Evolutionary conservation across 2,113 vertebrate species (phyloP).

Genomic region (crab-eating macaque (Macaca fascicularis)): DNA sequence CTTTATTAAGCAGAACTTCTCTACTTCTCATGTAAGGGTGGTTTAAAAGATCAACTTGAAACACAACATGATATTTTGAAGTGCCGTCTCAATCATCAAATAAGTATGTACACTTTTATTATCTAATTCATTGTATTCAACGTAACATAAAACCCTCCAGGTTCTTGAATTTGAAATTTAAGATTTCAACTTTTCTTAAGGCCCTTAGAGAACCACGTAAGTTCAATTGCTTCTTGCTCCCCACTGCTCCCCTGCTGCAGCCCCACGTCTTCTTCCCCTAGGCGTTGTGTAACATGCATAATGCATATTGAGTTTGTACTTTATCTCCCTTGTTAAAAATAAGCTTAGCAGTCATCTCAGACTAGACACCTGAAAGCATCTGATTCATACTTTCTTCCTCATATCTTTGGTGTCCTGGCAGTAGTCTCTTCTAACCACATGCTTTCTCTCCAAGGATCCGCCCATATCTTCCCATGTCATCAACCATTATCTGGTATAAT

Average conservation of each 20-base stretch:
- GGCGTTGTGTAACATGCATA: not conserved
- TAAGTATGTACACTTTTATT: slow-evolving; percentile 19
- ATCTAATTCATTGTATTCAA: slow-evolving; percentile 13
- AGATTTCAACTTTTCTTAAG: slow-evolving; percentile 45
- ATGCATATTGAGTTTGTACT: not conserved
- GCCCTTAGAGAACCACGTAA: not conserved
- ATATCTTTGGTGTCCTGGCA: not conserved
- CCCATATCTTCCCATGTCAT: not conserved
- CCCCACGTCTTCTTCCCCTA: not conserved
- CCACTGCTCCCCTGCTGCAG: not conserved
- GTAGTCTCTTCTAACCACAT: not conserved
- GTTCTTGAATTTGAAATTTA: slow-evolving; percentile 52
- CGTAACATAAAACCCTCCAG: not conserved
- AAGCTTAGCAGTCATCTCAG: not conserved
- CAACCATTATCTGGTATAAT: not conserved
- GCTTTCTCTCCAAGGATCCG: not conserved
- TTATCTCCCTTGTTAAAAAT: slow-evolving; percentile 30
- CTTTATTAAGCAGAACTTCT: slow-evolving; percentile 30
- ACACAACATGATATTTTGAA: not conserved
- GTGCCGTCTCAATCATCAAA: slow-evolving; percentile 16
- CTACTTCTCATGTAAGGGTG: not conserved
- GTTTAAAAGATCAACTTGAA: slow-evolving; percentile 28
- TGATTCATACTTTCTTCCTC: not conserved
- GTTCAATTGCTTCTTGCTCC: slow-evolving; percentile 27
- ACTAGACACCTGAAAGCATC: not conserved